Evolutionary conservation across 2,888 invertebrate genomes (phyloP), one percentile per base, ranked within the genome.

Genomic region (Scrobipalpa costella): DNA sequence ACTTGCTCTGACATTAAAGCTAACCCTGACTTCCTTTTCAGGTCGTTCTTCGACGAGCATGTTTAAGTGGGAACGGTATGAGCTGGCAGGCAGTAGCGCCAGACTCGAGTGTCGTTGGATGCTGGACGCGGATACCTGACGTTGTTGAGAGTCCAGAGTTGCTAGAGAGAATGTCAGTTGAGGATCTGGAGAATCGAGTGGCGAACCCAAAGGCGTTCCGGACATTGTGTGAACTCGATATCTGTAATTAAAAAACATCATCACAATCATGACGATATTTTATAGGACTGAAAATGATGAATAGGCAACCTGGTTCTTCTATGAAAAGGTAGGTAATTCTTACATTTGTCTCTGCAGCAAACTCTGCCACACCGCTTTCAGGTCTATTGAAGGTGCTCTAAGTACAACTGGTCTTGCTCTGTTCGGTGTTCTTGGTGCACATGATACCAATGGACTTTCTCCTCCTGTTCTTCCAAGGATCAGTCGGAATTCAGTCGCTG

Each of bases 281-380:
- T 3, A 27, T 27, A 27, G 27, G 27, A 27, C 27, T 27, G 27
- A 27, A 27, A 5, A 27, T 27, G 27, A 2, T 5, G 27, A 27
- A 27, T 27, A 27, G 27, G 27, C 27, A 27, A 3, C 27, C 2
- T 27, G 27, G 27, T 27, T 27, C 27, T 27, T 3, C 5, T 5
- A 27, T 27, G 5, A 27, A 27, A 27, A 27, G 27, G 5, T 27
- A 27, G 27, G 27, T 27, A 36, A 11, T 50, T 92, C 95, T 94
- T 86, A 97, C 97, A 97, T 96, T 90, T 97, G 97, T 68, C 97
- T 92, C 77, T 97, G 96, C 27, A 97, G 92, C 64, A 97, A 92
- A 84, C 96, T 97, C 86, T 97, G 97, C 97, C 97, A 97, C 8
- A 97, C 96, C 44, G 97, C 97, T 81, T 97, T 97, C 47, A 97